These are phyloP conservation scores for Noctilio leporinus DNA, from an alignment of 2,113 vertebrate genomes.

Conservation along the genomic window DNA sequence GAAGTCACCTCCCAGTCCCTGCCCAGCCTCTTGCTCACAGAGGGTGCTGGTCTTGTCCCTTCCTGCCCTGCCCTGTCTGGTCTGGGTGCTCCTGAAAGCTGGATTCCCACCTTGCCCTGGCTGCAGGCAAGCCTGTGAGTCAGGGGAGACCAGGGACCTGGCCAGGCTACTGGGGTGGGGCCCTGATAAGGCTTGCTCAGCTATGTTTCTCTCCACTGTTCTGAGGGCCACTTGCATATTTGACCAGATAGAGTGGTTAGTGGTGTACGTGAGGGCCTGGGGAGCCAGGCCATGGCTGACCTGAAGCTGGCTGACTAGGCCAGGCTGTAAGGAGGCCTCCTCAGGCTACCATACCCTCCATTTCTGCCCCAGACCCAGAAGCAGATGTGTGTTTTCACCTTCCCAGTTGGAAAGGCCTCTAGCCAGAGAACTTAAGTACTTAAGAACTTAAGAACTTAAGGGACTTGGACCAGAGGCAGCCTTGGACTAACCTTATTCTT, in stretches of 20 bases:
- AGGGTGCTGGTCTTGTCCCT: slow-evolving; percentile 57
- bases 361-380: neutral
- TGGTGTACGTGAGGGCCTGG: neutral
- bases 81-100: slow-evolving; percentile 45
- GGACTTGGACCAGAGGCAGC: too few species aligned
- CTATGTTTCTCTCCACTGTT: neutral
- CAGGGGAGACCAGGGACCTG: neutral
- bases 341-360: neutral
- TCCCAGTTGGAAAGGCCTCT: neutral
- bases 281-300: neutral
- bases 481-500: neutral
- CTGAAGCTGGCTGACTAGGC: neutral
- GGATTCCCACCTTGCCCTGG: slow-evolving; percentile 17
- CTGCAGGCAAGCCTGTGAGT: neutral
- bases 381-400: neutral
- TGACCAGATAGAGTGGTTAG: slow-evolving; percentile 30
- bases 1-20: slow-evolving; percentile 55
- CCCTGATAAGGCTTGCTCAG: slow-evolving; percentile 48
- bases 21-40: neutral
- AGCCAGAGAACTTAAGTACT: too few species aligned
- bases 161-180: neutral
- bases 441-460: too few species aligned
- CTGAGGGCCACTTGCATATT: slow-evolving; percentile 66
- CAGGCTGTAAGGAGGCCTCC: neutral
- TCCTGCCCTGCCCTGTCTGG: slow-evolving; percentile 65